Conservation (phyloP, 2,888 invertebrate genomes). For the Ophraella communa region DNA sequence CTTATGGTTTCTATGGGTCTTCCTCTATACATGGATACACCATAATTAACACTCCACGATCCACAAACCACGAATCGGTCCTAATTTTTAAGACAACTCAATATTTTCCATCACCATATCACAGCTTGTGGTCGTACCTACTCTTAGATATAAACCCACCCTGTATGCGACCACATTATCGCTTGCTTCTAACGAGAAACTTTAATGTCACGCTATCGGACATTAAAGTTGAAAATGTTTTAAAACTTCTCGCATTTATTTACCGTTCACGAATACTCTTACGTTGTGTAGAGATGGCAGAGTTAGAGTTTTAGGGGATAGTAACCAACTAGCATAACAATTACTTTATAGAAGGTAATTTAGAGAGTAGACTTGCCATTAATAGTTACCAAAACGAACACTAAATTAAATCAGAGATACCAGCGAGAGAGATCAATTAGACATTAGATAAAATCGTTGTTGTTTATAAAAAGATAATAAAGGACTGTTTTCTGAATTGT, state of each 20-base stretch:
- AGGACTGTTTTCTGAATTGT: too few species aligned
- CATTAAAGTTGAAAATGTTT: slow-evolving; percentile 1
- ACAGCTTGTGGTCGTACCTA: too few species aligned
- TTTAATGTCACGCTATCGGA: slow-evolving; percentile 4
- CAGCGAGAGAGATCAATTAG: too few species aligned
- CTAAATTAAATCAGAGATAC: neutral
- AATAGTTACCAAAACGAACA: neutral
- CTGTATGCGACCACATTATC: neutral
- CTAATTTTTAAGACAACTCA: too few species aligned
- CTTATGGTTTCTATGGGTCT: too few species aligned
- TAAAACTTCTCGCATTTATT: neutral
- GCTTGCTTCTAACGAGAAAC: neutral
- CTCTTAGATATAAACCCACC: too few species aligned
- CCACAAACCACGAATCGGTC: too few species aligned
- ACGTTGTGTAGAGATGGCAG: neutral
- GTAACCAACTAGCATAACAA: neutral
- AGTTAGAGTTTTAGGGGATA: neutral
- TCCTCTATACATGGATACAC: too few species aligned
- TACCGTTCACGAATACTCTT: neutral
- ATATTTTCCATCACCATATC: too few species aligned
- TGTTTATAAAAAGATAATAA: too few species aligned
- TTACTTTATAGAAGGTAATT: neutral
- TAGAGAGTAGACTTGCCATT: neutral
- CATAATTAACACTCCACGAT: too few species aligned
- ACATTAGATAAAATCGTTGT: too few species aligned